Conservation (phyloP, 2,888 invertebrate species). For the Athalia cordata region DNA sequence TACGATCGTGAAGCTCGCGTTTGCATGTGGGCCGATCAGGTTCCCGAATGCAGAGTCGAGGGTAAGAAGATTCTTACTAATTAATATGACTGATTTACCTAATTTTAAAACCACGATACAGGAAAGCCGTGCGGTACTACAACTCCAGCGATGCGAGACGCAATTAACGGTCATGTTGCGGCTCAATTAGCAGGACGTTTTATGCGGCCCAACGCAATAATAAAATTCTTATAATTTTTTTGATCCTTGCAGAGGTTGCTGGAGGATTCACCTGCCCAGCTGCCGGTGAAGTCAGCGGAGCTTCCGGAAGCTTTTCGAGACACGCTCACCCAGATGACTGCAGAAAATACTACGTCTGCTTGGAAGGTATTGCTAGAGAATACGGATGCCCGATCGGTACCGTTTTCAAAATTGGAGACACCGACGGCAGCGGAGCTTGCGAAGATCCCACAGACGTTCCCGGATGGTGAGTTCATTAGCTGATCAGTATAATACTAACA, state of each 20-base stretch:
- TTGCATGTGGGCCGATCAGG: constrained; percentile 98
- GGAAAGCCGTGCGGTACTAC: too few species aligned
- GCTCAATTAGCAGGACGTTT: too few species aligned
- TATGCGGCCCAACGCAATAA: not conserved
- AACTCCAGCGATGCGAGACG: too few species aligned
- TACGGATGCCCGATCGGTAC: constrained; percentile 97
- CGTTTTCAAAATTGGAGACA: constrained; percentile 94
- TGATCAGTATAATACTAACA: too few species aligned
- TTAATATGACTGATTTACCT: not conserved
- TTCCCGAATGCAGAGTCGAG: constrained; percentile 92
- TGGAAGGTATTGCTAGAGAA: constrained; percentile 92
- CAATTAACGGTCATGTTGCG: too few species aligned
- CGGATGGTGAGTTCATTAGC: constrained; percentile 86
- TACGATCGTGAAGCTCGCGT: constrained; percentile 95
- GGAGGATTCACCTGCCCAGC: constrained; percentile 92
- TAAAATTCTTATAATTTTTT: constrained; percentile 17
- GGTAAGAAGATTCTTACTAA: constrained; percentile 75
- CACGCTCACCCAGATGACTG: constrained; percentile 96
- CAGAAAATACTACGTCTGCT: constrained; percentile 96
- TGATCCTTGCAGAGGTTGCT: constrained; percentile 84
- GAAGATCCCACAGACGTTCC: constrained; percentile 96
- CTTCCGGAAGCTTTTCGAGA: constrained; percentile 91
- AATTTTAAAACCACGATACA: too few species aligned
- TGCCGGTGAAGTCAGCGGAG: constrained; percentile 86
- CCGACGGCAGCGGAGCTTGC: constrained; percentile 94